Conservation (phyloP, 2,888 invertebrate genomes). For the Stenodema calcarata region DNA sequence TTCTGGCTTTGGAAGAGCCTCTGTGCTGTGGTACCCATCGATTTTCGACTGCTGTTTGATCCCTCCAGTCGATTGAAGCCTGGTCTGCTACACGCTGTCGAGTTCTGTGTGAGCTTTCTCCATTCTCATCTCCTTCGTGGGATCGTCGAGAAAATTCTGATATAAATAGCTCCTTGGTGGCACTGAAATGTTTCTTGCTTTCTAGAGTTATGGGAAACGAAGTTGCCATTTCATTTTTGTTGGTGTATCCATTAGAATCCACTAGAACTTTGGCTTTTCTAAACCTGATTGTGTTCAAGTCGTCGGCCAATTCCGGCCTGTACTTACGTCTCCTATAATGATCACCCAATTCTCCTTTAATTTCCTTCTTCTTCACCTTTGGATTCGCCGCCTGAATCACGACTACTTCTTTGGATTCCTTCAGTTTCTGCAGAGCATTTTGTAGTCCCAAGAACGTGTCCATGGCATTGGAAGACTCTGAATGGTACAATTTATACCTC, state of each 20-base stretch:
- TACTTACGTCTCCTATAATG: neutral
- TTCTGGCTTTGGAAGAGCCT: neutral
- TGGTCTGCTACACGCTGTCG: neutral
- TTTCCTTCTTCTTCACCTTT: neutral
- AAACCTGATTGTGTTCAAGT: neutral
- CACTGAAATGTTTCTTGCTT: neutral
- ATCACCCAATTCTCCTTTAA: neutral
- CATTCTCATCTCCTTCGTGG: neutral
- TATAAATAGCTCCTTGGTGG: neutral
- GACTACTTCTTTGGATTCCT: neutral
- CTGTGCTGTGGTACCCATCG: neutral
- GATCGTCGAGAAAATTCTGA: neutral
- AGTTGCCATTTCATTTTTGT: neutral
- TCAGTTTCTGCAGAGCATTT: neutral
- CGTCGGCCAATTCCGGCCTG: neutral
- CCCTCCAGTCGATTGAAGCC: neutral
- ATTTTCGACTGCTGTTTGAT: neutral
- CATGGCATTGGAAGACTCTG: neutral
- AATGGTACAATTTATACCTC: neutral
- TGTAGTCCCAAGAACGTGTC: neutral
- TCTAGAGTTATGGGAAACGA: neutral
- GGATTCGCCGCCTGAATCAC: neutral
- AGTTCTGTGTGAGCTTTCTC: neutral
- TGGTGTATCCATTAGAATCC: neutral
- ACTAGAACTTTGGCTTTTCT: neutral